Evolutionary conservation across 2,797 vertebrate genomes (phyloP), one percentile per base, ranked within the genome.

Genomic region (Chaetodon trifasciatus): DNA sequence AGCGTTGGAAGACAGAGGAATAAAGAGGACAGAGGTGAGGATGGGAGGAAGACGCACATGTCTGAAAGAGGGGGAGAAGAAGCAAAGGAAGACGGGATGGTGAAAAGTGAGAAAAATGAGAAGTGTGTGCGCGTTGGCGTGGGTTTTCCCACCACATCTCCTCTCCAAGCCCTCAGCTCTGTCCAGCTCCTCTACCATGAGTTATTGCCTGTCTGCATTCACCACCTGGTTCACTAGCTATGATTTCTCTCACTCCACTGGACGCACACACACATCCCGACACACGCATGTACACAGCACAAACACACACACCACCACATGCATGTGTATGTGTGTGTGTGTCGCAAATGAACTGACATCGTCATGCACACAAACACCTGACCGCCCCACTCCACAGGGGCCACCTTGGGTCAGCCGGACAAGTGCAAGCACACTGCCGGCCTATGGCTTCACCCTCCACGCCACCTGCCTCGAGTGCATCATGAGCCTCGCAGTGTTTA

Each of bases 211-310:
- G 89, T 89, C 89, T 93, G 88, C 85, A 64, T 92, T 87, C 86
- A 88, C 90, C 89, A 89, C 86, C 91, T 91, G 93, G 78, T 92
- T 93, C 90, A 92, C 89, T 93, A 86, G 89, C 85, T 84, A 86
- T 70, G 83, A 89, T 93, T 93, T 82, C 77, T 85, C 85, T 89
- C 89, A 93, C 90, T 92, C 82, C 87, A 88, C 63, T 89, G 85
- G 75, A 87, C 75, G 74, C 79, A 78, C 58, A 70, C 72, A 78
- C 44, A 73, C 64, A 55, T 23, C 24, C 73, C 47, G 15, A 60
- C 73, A 70, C 66, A 86, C 82, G 74, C 52, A 49, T 24, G 67
- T 47, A 81, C 82, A 83, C 70, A 75, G 15, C 70, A 55, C 52
- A 79, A 50, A 71, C 8, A 84, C 73, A 70, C 82, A 74, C 53